Evolutionary conservation across 2,113 vertebrate species (phyloP), one percentile per base, ranked within the genome.

Genomic region (Mugil cephalus): DNA sequence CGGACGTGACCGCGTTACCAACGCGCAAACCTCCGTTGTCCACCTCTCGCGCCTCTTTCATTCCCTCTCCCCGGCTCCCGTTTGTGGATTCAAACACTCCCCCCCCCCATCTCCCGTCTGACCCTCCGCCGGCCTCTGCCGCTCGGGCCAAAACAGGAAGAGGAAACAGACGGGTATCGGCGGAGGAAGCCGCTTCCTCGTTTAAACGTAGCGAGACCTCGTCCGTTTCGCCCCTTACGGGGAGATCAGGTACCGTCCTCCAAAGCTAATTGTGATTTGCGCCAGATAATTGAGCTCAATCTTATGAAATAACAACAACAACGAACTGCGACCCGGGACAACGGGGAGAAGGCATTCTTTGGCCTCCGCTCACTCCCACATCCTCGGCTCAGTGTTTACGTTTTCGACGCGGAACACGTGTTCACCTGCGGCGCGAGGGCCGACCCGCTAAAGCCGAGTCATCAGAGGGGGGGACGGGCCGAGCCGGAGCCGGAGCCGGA

Each of bases 1-100:
- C n/a, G 42, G 67, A 92, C 87, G 89, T 92, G 91, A 90, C 82
- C n/a, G 87, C 7, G 69, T 84, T 92, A 88, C 88, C 58, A 92
- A 92, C 74, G 83, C 85, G 73, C 77, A 59, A 69, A 59, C 77
- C 78, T 76, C 87, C 79, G 83, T 89, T 86, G 81, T 86, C 63
- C 70, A 13, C 67, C 70, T 76, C 83, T 75, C 78, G 70, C 56
- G 48, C 67, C 69, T 75, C 83, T 89, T 87, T 90, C 82, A 73
- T 77, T 78, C 60, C 60, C 55, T 51, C 61, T 52, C 65, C 21
- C 53, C 39, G 21, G 18, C 55, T 30, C 77, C 71, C 65, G 46
- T 81, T 86, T 78, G 81, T 59, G 71, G 76, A 90, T 80, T 86
- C 86, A 79, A 87, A 79, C 80, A n/a, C n/a, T n/a, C n/a, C n/a